Percentiles rank a stretch among this genome's conserved stretches.
These are phyloP conservation scores for Peromyscus nudipes DNA, from an alignment of 2,797 vertebrate species.

Conservation along the genomic window DNA sequence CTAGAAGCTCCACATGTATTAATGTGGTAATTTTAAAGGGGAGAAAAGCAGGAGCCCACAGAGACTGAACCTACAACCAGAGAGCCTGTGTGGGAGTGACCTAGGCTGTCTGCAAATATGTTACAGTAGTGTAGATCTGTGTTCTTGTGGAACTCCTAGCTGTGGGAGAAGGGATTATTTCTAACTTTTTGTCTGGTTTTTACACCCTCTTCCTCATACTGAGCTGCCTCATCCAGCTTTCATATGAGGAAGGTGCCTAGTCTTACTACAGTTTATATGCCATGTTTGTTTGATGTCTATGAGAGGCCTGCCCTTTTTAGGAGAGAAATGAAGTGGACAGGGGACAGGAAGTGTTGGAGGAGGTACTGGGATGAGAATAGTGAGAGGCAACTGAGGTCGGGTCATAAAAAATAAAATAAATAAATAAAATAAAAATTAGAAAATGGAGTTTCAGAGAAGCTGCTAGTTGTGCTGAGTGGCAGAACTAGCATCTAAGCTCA, in stretches of 20 bases:
- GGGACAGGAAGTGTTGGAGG: rapidly evolving
- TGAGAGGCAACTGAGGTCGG: neutral
- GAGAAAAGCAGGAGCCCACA: neutral
- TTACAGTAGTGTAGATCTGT: neutral
- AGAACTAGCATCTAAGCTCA: neutral
- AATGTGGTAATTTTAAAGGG: neutral
- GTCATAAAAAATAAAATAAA: neutral
- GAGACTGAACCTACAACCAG: neutral
- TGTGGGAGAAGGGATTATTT: neutral
- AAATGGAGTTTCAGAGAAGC: neutral
- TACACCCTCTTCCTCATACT: neutral
- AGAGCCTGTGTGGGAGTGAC: neutral
- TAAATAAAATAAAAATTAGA: neutral
- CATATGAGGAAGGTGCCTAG: neutral
- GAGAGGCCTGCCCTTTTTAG: neutral
- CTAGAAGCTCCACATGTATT: neutral
- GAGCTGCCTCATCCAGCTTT: neutral
- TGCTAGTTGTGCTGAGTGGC: neutral
- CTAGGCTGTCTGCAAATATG: neutral
- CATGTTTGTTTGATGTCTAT: neutral
- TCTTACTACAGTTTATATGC: neutral
- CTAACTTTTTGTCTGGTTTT: neutral
- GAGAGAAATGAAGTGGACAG: neutral
- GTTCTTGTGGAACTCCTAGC: neutral
- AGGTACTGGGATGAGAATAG: neutral